Evolutionary conservation across 2,797 vertebrate species (phyloP), one percentile per base, ranked within the genome.

Genomic region (Gambusia yucatana): DNA sequence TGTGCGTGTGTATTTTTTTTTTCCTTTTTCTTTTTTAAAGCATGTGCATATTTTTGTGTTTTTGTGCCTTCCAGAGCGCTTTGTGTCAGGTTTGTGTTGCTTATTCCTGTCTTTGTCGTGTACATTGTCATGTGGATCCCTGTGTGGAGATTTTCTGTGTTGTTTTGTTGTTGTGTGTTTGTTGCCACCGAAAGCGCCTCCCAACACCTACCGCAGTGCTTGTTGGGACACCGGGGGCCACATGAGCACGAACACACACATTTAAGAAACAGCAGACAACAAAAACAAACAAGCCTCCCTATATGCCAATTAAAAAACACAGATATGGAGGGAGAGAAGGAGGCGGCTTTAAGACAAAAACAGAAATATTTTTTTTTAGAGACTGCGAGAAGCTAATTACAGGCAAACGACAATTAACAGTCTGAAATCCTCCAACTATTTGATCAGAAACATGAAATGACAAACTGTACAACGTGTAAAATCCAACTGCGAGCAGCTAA

Each of bases 201-300:
- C 86, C 92, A 90, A 93, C 91, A 93, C 92, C 92, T 90, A 94
- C 91, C 89, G 91, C 87, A 85, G 91, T 89, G 92, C 90, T 93
- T 94, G 92, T 94, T 92, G 93, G 93, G 93, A 93, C 91, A 91
- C 91, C 85, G 90, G 87, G 88, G 92, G 92, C 92, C 89, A 92
- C 93, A 91, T 87, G 89, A 93, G 89, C 91, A 92, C 87, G 86
- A 91, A 93, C 92, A 94, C 92, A 92, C 92, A 92, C 94, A 91
- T 92, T 92, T 92, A 93, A 93, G 88, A 91, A 87, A 90, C 90
- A 91, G 84, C 89, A 92, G 82, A 93, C 91, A 93, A 94, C 91
- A 94, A 90, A 93, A 92, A 94, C 91, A 94, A 94, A 94, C 93
- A 94, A 92, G 87, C 86, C 91, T 91, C 86, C 90, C 89, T 90